Evolutionary conservation across 1,140 invertebrate species (phyloP), one percentile per base, ranked within the genome.

Genomic region (Luehdorfia chinensis): DNA sequence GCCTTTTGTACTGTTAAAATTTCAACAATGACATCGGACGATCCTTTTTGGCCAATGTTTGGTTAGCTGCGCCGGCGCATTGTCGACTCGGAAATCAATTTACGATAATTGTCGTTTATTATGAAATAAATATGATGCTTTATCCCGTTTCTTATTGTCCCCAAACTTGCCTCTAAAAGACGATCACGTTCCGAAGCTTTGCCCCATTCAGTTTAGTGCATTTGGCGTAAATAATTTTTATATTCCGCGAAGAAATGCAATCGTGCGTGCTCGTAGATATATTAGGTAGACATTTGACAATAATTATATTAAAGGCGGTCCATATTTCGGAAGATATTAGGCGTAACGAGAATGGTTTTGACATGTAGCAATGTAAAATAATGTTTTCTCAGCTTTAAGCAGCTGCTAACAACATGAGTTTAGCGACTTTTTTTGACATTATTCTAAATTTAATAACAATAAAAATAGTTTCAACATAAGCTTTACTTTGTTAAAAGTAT

Each of bases 71-170:
- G 51, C 47, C 8, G 37, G 44, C 47, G 53, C 53, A 76, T 84
- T 85, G 71, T 81, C 53, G 52, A 59, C 41, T 51, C 36, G 32
- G 52, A 73, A 81, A 84, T 81, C 81, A 81, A 85, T 85, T 85
- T 85, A 80, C 61, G 72, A 77, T 85, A 85, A 85, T 85, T 85
- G 81, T 80, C 83, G 84, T 86, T 80, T 86, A 86, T 86, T 86
- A 86, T 83, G 79, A 76, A 84, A 84, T 86, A 83, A 84, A 86
- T 86, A 86, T 86, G 83, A 83, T 73, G 56, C 71, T 78, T 76
- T 81, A 78, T 81, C 41, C 60, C 32, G 32, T 56, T 11, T 15
- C 33, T 70, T 67, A 68, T 85, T 80, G 69, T 75, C 32, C 52
- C n/a, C 19, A 32, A 56, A 19, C 37, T 37, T 57, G 47, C 58